These are phyloP conservation scores for Paracentrotus lividus DNA, from an alignment of 53 echinoderm and acorn worm genomes.

Conservation along the genomic window DNA sequence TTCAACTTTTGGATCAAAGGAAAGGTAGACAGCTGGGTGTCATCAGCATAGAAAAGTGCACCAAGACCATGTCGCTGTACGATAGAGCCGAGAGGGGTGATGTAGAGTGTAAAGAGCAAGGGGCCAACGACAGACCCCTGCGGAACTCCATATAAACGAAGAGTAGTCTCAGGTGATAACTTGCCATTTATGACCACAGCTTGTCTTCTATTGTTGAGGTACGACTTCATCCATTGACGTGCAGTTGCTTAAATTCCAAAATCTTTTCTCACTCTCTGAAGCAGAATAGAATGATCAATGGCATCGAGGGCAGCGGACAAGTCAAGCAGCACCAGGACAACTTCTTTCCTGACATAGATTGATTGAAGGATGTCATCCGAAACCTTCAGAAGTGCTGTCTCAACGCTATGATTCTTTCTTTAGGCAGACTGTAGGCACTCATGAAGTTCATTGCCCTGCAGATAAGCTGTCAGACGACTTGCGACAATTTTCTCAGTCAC, in stretches of 20 bases:
- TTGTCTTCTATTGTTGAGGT: slow-evolving; percentile 53
- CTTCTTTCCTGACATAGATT: slow-evolving; percentile 47
- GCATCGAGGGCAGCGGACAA: slow-evolving; percentile 65
- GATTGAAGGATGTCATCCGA: slow-evolving; percentile 57
- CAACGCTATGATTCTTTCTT: slow-evolving; percentile 28
- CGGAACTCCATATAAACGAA: slow-evolving; percentile 59
- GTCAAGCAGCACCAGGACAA: slow-evolving; percentile 58
- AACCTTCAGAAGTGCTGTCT: slow-evolving; percentile 58
- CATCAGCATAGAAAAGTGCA: not conserved
- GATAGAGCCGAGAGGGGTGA: slow-evolving; percentile 51
- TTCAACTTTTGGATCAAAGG: slow-evolving; percentile 41
- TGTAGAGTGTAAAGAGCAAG: slow-evolving; percentile 58
- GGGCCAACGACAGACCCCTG: slow-evolving; percentile 66
- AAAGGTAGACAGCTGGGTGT: slow-evolving; percentile 21
- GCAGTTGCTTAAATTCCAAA: slow-evolving; percentile 56
- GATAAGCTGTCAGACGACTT: slow-evolving; percentile 23
- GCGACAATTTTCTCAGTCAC: slow-evolving; percentile 55
- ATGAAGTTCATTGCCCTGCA: slow-evolving; percentile 16
- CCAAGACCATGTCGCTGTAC: not conserved
- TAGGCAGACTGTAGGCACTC: slow-evolving; percentile 34
- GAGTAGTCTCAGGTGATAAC: slow-evolving; percentile 11
- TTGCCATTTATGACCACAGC: slow-evolving; percentile 45
- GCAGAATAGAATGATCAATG: slow-evolving; percentile 62
- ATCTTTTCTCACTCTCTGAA: slow-evolving; percentile 24
- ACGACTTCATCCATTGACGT: slow-evolving; percentile 63